These are phyloP conservation scores for Drosophila tani DNA, from an alignment of 1,140 invertebrate genomes.

Conservation along the genomic window DNA sequence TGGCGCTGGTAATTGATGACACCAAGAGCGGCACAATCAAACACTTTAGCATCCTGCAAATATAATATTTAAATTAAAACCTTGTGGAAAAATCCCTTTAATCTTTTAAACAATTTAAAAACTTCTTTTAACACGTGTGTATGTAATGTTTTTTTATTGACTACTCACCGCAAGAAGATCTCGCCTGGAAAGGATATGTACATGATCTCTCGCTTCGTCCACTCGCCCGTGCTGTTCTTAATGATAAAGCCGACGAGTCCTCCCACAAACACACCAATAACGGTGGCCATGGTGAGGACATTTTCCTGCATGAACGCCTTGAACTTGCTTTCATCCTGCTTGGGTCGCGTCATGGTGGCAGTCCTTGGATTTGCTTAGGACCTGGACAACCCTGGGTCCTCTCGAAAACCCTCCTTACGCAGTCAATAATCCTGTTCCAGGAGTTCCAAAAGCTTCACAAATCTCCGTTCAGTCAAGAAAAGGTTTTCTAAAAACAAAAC, in stretches of 20 bases:
- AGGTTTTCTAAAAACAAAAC: neutral
- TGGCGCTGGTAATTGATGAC: conserved; percentile 94
- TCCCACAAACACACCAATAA: conserved; percentile 92
- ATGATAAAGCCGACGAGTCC: conserved; percentile 91
- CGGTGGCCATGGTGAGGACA: conserved; percentile 93
- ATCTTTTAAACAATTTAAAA: too few relatives aligned
- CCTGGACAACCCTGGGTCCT: conserved; percentile 17
- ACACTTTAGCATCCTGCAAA: conserved; percentile 92
- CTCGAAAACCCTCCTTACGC: conserved; percentile 11
- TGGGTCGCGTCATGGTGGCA: conserved; percentile 85
- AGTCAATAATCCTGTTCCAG: neutral
- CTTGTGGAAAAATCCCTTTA: too few relatives aligned
- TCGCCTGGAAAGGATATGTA: conserved; percentile 96
- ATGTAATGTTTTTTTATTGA: too few relatives aligned
- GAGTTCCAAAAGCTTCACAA: neutral
- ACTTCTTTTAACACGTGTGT: too few relatives aligned
- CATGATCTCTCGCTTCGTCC: conserved; percentile 91
- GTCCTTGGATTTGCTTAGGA: conserved; percentile 13
- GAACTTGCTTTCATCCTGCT: conserved; percentile 85
- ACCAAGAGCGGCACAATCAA: conserved; percentile 95
- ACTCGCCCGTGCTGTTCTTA: conserved; percentile 87
- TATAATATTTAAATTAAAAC: neutral
- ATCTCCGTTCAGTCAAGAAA: neutral
- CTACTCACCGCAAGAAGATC: conserved; percentile 89
- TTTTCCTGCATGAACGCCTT: conserved; percentile 89